Percentiles rank a stretch among this genome's conserved stretches.
Conservation (phyloP, 2,113 vertebrate genomes). For the Caloenas nicobarica region DNA sequence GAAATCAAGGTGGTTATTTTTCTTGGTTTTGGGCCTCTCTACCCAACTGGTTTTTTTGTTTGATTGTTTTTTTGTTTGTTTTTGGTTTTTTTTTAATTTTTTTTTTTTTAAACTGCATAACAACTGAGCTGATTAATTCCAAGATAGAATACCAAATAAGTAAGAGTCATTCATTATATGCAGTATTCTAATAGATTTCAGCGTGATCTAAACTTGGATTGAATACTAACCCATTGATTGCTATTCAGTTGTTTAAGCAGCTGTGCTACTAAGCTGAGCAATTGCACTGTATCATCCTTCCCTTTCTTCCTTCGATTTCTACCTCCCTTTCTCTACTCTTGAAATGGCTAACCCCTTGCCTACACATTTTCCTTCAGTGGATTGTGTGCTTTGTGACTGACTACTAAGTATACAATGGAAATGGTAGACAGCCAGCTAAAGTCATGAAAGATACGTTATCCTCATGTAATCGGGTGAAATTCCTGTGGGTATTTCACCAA, state of each 20-base stretch:
- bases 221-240: slow-evolving; percentile 63
- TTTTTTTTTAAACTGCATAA: neutral
- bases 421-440: slow-evolving; percentile 49
- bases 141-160: slow-evolving; percentile 67
- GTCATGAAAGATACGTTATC: slow-evolving; percentile 32
- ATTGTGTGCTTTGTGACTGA: slow-evolving; percentile 28
- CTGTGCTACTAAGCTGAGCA: slow-evolving; percentile 55
- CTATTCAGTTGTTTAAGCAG: slow-evolving; percentile 63
- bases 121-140: slow-evolving; percentile 70
- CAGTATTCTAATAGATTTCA: slow-evolving; percentile 67
- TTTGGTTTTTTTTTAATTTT: too few relatives aligned
- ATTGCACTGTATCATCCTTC: slow-evolving; percentile 58
- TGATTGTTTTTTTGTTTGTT: neutral
- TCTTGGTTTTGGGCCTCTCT: slow-evolving; percentile 14
- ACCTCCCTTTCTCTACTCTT: slow-evolving; percentile 30
- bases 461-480: slow-evolving; percentile 34
- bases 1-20: slow-evolving; percentile 52
- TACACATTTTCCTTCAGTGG: slow-evolving; percentile 44
- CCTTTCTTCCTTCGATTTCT: slow-evolving; percentile 33
- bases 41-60: neutral
- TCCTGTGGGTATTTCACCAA: slow-evolving; percentile 37
- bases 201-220: slow-evolving; percentile 65
- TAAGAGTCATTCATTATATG: slow-evolving; percentile 61
- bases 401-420: slow-evolving; percentile 35
- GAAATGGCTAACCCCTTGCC: slow-evolving; percentile 31